Conservation (phyloP, 2,797 vertebrate species). For the Phalloptychus januarius region DNA sequence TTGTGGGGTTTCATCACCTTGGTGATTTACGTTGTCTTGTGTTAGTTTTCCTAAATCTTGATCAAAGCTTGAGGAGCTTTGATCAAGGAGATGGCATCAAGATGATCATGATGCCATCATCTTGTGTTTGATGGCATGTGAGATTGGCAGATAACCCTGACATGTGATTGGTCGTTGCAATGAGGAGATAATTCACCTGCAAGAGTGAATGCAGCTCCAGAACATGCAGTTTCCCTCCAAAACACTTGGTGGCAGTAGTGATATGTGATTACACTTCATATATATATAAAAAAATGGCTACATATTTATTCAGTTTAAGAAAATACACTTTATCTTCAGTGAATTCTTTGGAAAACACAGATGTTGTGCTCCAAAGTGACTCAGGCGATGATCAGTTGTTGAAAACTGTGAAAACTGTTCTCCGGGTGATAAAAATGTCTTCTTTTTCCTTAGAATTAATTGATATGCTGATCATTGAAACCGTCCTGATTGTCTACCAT, state of each 20-base stretch:
- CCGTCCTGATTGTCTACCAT: neutral
- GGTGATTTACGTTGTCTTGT: neutral
- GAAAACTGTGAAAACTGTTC: neutral
- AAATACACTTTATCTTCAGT: neutral
- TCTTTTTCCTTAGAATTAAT: neutral
- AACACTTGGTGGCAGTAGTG: neutral
- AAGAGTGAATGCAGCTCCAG: too few relatives aligned
- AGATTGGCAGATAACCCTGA: too few relatives aligned
- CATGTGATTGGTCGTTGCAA: neutral
- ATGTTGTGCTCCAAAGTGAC: neutral
- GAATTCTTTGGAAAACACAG: neutral
- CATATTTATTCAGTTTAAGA: neutral
- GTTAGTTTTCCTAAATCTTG: conserved; percentile 12
- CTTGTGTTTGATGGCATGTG: too few relatives aligned
- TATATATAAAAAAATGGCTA: neutral
- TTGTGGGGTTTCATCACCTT: conserved; percentile 20
- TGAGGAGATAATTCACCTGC: too few relatives aligned
- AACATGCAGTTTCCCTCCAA: neutral
- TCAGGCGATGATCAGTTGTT: neutral
- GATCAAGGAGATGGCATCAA: too few relatives aligned
- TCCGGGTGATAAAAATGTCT: conserved; percentile 5
- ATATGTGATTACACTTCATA: neutral
- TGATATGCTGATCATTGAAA: neutral
- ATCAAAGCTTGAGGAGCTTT: too few relatives aligned
- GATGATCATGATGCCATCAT: too few relatives aligned